These are phyloP conservation scores for Sphaerophoria taeniata DNA, from an alignment of 2,888 invertebrate genomes.

Conservation along the genomic window DNA sequence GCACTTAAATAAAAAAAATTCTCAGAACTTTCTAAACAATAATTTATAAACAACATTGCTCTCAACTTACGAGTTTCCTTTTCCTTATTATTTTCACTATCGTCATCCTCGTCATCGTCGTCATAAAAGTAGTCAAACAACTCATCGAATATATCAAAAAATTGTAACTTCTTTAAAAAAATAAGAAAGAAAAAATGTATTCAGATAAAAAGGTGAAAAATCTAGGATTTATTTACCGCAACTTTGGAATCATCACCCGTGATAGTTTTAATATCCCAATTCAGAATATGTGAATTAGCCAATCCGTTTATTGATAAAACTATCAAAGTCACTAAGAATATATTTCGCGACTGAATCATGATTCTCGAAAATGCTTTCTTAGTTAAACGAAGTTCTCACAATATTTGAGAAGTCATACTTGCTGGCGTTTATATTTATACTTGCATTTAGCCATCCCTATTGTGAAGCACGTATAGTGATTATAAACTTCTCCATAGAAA, in stretches of 20 bases:
- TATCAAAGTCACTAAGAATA: background rate
- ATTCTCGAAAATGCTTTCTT: background rate
- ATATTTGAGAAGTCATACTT: constrained; percentile 11
- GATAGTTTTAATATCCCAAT: background rate
- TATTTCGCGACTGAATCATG: background rate
- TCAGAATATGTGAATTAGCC: background rate
- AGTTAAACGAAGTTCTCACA: background rate
- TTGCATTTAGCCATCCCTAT: background rate
- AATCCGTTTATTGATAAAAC: constrained; percentile 5
- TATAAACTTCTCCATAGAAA: background rate
- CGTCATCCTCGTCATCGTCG: background rate
- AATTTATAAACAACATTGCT: background rate
- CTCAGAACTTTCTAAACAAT: background rate
- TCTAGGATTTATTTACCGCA: background rate
- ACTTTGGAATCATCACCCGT: background rate
- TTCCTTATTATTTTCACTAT: background rate
- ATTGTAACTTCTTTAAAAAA: background rate
- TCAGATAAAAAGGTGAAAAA: background rate
- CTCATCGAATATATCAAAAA: constrained; percentile 14
- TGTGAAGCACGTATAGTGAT: background rate
- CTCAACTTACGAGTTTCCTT: constrained; percentile 17
- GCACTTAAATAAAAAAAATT: background rate
- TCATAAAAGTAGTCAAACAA: constrained; percentile 19
- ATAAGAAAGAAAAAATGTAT: background rate
- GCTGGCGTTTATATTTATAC: constrained; percentile 16